Evolutionary conservation across 2,888 invertebrate genomes (phyloP).

Genomic region (Nomada fucata): DNA sequence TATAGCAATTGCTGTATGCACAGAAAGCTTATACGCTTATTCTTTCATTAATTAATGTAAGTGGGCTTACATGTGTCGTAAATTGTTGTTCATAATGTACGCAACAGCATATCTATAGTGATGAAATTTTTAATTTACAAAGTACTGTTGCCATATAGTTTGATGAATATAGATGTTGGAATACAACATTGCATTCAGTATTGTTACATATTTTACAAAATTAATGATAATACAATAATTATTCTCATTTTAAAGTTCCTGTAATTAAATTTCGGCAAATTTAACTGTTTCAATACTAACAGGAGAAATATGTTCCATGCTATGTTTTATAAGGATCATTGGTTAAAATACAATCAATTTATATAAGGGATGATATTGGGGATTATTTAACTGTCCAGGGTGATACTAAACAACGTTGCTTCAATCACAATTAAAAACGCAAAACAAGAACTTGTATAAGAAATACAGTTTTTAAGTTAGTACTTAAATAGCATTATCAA

Average conservation of each 20-base stretch:
- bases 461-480: too few species aligned
- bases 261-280: not conserved
- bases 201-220: conserved; percentile 6
- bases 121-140: conserved; percentile 24
- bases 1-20: conserved; percentile 66
- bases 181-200: conserved; percentile 6
- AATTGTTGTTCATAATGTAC: conserved; percentile 57
- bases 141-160: conserved; percentile 41
- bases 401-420: too few species aligned
- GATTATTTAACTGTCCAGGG: too few species aligned
- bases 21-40: conserved; percentile 71
- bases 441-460: too few species aligned
- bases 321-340: too few species aligned
- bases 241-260: conserved; percentile 34
- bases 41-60: conserved; percentile 59
- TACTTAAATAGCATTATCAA: too few species aligned
- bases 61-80: conserved; percentile 65
- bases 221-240: conserved; percentile 19
- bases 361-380: too few species aligned
- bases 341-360: too few species aligned
- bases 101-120: conserved; percentile 70
- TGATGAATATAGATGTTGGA: conserved; percentile 22
- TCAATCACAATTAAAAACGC: too few species aligned
- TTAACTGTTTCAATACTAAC: too few species aligned
- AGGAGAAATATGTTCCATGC: too few species aligned